phyloP scores from a whole-genome alignment of 2,113 vertebrate genomes.

The Phoxinus phoxinus region DNA sequence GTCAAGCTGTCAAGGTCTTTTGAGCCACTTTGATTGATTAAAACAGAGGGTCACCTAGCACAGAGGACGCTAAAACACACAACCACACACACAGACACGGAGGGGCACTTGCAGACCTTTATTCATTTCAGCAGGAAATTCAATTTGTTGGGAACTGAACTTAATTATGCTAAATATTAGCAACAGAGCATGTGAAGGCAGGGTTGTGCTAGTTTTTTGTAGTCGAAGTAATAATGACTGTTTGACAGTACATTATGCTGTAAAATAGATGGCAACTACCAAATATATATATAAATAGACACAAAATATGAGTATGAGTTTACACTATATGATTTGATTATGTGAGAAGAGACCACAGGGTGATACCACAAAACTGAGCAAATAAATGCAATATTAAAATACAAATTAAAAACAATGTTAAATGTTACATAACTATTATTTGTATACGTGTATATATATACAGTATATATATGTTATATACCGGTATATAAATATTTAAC shows the following conservation, averaged over 20 bases:
- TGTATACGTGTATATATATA: no score
- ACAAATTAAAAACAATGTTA: no score
- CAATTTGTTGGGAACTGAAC: constrained; percentile 21
- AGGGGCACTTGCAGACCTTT: constrained; percentile 13
- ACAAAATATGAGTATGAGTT: neutral
- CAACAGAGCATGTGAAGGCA: neutral
- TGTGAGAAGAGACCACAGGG: no score
- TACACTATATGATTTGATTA: no score
- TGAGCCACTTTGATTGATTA: constrained; percentile 56
- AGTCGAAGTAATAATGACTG: neutral
- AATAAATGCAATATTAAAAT: no score
- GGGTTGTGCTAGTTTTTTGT: neutral
- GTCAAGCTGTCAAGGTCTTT: constrained; percentile 54
- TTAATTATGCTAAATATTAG: constrained; percentile 42
- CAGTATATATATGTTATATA: no score
- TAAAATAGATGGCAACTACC: neutral
- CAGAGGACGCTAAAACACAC: constrained; percentile 39
- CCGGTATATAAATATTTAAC: no score
- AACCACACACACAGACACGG: neutral
- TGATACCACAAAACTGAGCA: no score
- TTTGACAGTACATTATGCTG: neutral
- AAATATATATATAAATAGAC: neutral
- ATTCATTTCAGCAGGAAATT: constrained; percentile 43
- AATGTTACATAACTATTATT: no score
- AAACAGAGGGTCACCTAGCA: constrained; percentile 59